These are phyloP conservation scores for Arvicola amphibius DNA, from an alignment of 2,797 vertebrate genomes.

Conservation along the genomic window DNA sequence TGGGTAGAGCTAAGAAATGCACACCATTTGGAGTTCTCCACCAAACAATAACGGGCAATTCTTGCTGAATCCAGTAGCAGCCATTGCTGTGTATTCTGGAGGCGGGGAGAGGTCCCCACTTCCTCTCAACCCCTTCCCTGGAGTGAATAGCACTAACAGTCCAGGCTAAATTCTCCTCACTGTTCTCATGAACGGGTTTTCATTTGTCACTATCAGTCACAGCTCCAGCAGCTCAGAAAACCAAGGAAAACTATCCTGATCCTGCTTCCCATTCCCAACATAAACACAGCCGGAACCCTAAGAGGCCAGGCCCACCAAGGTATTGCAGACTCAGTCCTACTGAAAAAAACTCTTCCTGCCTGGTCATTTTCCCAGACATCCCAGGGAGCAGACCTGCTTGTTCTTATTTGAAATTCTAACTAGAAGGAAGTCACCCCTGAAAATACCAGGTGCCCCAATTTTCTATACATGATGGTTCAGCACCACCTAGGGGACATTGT, in stretches of 20 bases:
- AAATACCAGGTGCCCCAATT: slow-evolving; percentile 38
- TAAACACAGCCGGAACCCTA: slow-evolving; percentile 33
- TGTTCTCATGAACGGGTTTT: slow-evolving; percentile 20
- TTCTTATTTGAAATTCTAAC: slow-evolving; percentile 78
- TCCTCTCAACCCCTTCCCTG: background rate
- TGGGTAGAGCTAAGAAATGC: slow-evolving; percentile 32
- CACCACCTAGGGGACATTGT: slow-evolving; percentile 78
- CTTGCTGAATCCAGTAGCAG: slow-evolving; percentile 48
- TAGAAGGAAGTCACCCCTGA: slow-evolving; percentile 70
- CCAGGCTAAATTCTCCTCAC: background rate
- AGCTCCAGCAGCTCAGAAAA: slow-evolving; percentile 22
- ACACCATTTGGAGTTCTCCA: background rate
- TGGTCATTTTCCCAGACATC: slow-evolving; percentile 67
- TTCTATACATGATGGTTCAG: slow-evolving; percentile 63
- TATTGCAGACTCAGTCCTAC: slow-evolving; percentile 3
- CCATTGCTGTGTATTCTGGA: background rate
- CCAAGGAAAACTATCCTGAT: slow-evolving; percentile 60
- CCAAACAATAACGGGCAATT: slow-evolving; percentile 24
- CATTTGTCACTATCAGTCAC: slow-evolving; percentile 65
- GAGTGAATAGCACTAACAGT: background rate
- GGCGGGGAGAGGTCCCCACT: background rate
- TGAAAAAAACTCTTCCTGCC: slow-evolving; percentile 73
- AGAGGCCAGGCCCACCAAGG: slow-evolving; percentile 46
- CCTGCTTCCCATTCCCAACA: slow-evolving; percentile 65
- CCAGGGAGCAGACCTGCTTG: slow-evolving; percentile 52